Conservation (phyloP, 2,113 vertebrate species). For the Pteruthius melanotis region DNA sequence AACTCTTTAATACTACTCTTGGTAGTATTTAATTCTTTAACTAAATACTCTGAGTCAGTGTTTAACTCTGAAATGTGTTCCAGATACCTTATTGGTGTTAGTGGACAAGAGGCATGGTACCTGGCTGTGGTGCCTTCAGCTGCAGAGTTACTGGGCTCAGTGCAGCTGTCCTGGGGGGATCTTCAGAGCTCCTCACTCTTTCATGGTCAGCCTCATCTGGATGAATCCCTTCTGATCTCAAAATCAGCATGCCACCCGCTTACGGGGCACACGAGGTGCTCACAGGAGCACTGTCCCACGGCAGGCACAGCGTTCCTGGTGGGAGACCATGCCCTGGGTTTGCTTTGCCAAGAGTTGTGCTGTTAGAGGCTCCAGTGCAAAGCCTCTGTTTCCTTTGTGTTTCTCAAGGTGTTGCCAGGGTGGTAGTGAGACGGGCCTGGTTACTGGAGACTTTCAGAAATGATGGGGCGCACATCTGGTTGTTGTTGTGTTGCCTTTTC, state of each 20-base stretch:
- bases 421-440: background rate
- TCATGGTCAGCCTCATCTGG: background rate
- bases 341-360: background rate
- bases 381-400: background rate
- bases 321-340: background rate
- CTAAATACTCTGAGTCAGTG: too few relatives aligned
- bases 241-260: rapidly evolving
- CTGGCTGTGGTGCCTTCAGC: background rate
- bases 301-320: background rate
- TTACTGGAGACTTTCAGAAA: background rate
- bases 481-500: background rate
- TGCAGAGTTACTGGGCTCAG: background rate
- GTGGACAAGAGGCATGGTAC: background rate
- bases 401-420: background rate
- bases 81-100: background rate
- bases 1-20: background rate
- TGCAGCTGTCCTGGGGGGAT: background rate
- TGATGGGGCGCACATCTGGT: background rate
- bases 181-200: background rate
- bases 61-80: background rate
- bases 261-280: rapidly evolving
- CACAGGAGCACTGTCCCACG: rapidly evolving
- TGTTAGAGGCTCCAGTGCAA: background rate
- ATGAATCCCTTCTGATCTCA: background rate
- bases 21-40: background rate